Evolutionary conservation across 2,113 vertebrate species (phyloP).

Genomic region (Semnornis frantzii): DNA sequence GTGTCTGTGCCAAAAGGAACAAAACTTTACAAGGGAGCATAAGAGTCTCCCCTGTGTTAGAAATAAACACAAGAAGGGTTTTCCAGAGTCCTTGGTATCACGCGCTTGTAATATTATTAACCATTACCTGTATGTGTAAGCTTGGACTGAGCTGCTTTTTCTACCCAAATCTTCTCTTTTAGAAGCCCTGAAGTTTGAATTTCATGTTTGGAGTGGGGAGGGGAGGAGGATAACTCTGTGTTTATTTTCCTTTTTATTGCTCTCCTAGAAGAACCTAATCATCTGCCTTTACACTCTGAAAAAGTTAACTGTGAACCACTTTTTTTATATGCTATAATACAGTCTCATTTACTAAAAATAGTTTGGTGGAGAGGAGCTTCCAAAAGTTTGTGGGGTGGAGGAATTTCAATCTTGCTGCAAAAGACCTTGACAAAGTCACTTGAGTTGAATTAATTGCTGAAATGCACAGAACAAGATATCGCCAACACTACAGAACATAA

Average conservation of each 20-base stretch:
- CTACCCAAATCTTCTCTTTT: background rate
- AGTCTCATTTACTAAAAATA: background rate
- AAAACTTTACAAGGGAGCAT: background rate
- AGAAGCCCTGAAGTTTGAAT: background rate
- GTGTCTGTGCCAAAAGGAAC: background rate
- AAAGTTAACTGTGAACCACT: background rate
- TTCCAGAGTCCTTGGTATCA: background rate
- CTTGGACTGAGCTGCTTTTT: background rate
- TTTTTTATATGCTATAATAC: background rate
- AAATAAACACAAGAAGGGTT: background rate
- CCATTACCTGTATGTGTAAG: background rate
- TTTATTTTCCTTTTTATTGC: background rate
- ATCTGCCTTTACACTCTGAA: background rate
- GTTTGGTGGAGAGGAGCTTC: background rate
- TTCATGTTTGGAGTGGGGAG: background rate
- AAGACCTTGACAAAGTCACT: background rate
- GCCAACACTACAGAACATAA: background rate
- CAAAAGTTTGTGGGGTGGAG: background rate
- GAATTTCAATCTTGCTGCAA: background rate
- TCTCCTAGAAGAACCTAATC: background rate
- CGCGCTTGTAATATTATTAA: background rate
- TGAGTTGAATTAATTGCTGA: background rate
- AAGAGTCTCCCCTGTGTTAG: background rate
- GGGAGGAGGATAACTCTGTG: background rate
- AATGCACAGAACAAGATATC: background rate